These are phyloP conservation scores for Oncopeltus fasciatus DNA, from an alignment of 1,140 invertebrate species.

Conservation along the genomic window DNA sequence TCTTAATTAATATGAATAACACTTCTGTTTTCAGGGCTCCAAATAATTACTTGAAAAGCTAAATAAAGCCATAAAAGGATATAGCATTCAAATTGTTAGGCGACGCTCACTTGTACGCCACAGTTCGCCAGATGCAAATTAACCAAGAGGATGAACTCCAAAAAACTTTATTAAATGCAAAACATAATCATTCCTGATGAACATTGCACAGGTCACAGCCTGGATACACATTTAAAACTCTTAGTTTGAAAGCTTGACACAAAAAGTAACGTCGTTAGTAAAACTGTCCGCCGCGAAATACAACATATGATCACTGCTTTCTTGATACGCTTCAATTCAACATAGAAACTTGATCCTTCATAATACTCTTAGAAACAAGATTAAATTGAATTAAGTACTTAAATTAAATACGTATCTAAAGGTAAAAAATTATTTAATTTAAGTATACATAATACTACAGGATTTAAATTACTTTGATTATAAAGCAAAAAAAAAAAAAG, in stretches of 20 bases:
- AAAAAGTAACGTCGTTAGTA: background rate
- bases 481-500: too few species aligned
- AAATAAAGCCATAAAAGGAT: too few species aligned
- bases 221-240: background rate
- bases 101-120: constrained; percentile 1
- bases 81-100: background rate
- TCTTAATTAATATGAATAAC: too few species aligned
- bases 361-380: too few species aligned
- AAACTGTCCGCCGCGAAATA: constrained; percentile 1
- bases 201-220: background rate
- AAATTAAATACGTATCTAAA: too few species aligned
- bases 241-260: background rate
- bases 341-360: too few species aligned
- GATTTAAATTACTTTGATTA: too few species aligned
- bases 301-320: background rate
- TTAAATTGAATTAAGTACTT: too few species aligned
- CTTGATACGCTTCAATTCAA: background rate
- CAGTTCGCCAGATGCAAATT: background rate
- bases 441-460: too few species aligned
- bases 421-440: too few species aligned
- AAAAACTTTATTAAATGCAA: background rate
- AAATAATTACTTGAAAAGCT: too few species aligned
- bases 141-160: background rate
- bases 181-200: background rate
- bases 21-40: too few species aligned